Conservation (phyloP, 2,113 vertebrate species). For the Kryptolebias marmoratus region DNA sequence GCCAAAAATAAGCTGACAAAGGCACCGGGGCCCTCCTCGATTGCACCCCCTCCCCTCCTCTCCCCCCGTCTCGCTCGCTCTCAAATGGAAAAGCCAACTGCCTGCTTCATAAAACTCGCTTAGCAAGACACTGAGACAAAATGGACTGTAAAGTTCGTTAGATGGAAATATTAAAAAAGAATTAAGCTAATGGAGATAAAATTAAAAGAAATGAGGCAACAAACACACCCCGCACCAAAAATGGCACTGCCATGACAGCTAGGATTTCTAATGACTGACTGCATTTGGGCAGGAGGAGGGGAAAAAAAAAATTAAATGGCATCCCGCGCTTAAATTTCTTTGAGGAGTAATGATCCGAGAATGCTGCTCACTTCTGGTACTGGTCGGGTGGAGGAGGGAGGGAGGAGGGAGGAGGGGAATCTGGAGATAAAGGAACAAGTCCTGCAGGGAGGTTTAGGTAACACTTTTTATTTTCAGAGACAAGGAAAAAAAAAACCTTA, state of each 20-base stretch:
- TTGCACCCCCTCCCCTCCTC: conserved; percentile 72
- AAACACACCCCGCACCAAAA: conserved; percentile 99
- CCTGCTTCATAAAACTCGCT: conserved; percentile 99
- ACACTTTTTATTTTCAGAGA: not conserved
- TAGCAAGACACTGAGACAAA: conserved; percentile 99
- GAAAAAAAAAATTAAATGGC: conserved; percentile 96
- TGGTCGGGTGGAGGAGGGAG: conserved; percentile 77
- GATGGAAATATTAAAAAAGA: conserved; percentile 99
- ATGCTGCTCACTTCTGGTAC: conserved; percentile 98
- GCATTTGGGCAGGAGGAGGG: conserved; percentile 83
- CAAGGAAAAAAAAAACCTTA: too few relatives aligned
- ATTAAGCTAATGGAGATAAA: conserved; percentile 99
- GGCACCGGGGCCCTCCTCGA: conserved; percentile 89
- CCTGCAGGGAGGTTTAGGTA: conserved; percentile 87
- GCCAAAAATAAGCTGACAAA: conserved; percentile 99
- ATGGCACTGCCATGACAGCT: conserved; percentile 98
- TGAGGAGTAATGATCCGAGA: conserved; percentile 99
- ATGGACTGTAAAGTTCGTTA: conserved; percentile 99
- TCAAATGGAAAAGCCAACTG: conserved; percentile 99
- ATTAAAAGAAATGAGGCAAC: conserved; percentile 99
- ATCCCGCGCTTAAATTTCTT: conserved; percentile 99
- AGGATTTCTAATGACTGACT: conserved; percentile 99
- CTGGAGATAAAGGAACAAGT: conserved; percentile 93
- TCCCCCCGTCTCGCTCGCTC: conserved; percentile 77
- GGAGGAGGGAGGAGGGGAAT: conserved; percentile 78